Evolutionary conservation across 2,888 invertebrate genomes (phyloP), one percentile per base, ranked within the genome.

Genomic region (Aelia acuminata): DNA sequence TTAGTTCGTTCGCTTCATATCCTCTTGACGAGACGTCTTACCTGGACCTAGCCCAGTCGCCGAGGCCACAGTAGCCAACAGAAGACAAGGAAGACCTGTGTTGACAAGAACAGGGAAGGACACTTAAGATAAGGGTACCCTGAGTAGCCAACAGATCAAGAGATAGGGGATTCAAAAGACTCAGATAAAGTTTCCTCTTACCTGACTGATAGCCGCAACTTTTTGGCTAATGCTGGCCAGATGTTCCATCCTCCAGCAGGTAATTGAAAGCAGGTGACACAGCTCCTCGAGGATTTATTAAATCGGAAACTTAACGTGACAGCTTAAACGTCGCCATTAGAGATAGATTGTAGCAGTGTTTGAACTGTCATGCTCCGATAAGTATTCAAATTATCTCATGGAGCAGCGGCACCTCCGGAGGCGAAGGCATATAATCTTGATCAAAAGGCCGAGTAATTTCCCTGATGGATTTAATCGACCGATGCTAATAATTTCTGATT

Each of bases 81-180:
- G 75, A n/a, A 43, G 75, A 80, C 75, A 80, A 80, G 75, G 75
- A 80, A 80, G 75, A 31, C 75, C 75, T 80, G 75, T 80, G 75
- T 80, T 80, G 75, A 80, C 75, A 80, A 80, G 75, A 80, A 80
- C 75, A 80, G 75, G 75, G 75, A 80, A 80, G 75, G 75, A 80
- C 75, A 80, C 75, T 80, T 80, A 22, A 80, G 75, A 80, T 80
- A 80, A 80, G 75, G 31, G 31, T 43, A 43, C 43, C 43, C 75
- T n/a, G 75, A 80, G 75, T 39, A 80, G 75, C 75, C 75, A 80
- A n/a, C 22, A 35, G 75, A 80, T 80, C 39, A 39, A 39, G 39
- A 80, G 75, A 80, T 80, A 80, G 39, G 22, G 75, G 75, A 35
- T 43, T 80, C 75, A 80, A 80, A 80, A 80, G 75, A 80, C 75